Percentiles rank a stretch among this genome's conserved stretches.
Evolutionary conservation across 2,113 vertebrate species (phyloP).

Genomic region (Chauna torquata): DNA sequence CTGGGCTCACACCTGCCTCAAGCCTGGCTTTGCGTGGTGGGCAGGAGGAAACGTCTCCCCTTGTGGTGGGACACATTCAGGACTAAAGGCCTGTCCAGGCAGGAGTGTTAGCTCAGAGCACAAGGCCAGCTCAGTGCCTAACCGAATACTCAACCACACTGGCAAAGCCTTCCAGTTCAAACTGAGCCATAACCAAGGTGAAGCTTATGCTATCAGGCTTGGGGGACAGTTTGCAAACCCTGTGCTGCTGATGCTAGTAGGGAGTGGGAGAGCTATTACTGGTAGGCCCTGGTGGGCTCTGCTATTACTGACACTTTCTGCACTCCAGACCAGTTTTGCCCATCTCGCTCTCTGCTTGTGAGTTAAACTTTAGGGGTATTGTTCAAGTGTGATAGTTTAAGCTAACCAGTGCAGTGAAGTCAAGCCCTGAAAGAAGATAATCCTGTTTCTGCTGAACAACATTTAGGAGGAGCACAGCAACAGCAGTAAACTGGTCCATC

Average conservation of each 20-base stretch:
- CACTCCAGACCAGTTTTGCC: background rate
- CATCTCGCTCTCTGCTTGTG: accelerated
- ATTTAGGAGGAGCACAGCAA: background rate
- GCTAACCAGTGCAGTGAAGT: background rate
- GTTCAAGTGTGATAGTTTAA: background rate
- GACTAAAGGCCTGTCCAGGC: background rate
- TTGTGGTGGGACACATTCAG: background rate
- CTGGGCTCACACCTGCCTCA: background rate
- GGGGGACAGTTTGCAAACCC: background rate
- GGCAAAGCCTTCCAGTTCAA: background rate
- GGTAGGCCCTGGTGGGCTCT: too few species aligned
- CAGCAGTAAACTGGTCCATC: background rate
- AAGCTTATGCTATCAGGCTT: background rate
- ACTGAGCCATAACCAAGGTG: accelerated
- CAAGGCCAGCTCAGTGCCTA: background rate
- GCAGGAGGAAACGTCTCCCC: background rate
- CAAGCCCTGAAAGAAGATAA: background rate
- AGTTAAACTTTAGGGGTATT: background rate
- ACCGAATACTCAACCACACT: background rate
- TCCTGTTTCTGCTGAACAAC: background rate
- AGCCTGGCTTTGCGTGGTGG: background rate
- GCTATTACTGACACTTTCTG: background rate
- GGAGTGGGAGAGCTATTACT: background rate
- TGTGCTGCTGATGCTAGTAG: background rate
- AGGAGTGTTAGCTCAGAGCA: background rate